These are phyloP conservation scores for Cebidichthys violaceus DNA, from an alignment of 2,113 vertebrate genomes.

Conservation along the genomic window DNA sequence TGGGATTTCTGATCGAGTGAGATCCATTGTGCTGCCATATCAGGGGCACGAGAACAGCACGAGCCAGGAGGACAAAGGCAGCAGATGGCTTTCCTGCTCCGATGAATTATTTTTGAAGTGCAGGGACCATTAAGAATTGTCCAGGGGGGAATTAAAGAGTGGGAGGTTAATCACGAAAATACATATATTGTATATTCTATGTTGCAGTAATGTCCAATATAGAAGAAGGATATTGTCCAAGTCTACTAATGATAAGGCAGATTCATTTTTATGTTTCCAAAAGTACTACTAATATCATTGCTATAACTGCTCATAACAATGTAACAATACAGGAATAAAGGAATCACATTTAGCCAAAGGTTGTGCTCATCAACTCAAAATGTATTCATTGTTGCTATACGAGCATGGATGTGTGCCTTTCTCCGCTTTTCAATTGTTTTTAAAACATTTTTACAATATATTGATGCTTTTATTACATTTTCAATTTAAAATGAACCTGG, in stretches of 20 bases:
- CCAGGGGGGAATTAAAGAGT: slow-evolving; percentile 47
- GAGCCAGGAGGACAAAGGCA: slow-evolving; percentile 83
- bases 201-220: not conserved
- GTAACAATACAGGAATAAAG: not conserved
- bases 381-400: not conserved
- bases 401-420: not conserved
- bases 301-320: not conserved
- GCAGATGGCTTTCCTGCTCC: slow-evolving; percentile 81
- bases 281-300: not conserved
- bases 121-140: slow-evolving; percentile 60
- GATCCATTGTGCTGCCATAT: slow-evolving; percentile 72
- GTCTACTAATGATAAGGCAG: not conserved
- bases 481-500: not conserved
- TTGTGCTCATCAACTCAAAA: not conserved
- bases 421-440: not conserved
- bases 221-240: not conserved
- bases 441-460: not conserved
- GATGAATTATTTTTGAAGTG: slow-evolving; percentile 66
- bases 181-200: not conserved
- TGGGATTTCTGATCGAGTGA: slow-evolving; percentile 55
- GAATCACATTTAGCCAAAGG: not conserved
- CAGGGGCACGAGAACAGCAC: slow-evolving; percentile 86
- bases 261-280: not conserved
- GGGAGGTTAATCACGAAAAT: slow-evolving; percentile 32
- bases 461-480: not conserved